Evolutionary conservation across 1,140 invertebrate genomes (phyloP).

Genomic region (Pristionchus pacificus): DNA sequence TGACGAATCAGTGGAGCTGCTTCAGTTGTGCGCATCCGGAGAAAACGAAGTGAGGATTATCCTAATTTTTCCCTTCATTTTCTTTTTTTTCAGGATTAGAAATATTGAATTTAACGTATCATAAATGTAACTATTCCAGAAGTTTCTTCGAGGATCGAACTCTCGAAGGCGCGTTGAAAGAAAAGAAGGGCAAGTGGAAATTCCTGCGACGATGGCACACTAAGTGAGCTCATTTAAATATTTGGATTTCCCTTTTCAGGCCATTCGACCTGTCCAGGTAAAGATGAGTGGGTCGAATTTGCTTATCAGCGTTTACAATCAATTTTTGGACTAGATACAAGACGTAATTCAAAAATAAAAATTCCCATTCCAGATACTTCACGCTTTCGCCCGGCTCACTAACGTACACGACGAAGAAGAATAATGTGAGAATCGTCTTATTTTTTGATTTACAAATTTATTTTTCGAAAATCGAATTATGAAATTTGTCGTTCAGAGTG

Average conservation of each 20-base stretch:
- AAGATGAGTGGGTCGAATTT: too few species aligned
- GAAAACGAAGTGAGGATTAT: slow-evolving; percentile 62
- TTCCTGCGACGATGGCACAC: slow-evolving; percentile 84
- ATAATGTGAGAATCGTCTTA: slow-evolving; percentile 69
- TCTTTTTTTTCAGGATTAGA: background rate
- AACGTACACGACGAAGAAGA: slow-evolving; percentile 65
- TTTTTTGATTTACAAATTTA: background rate
- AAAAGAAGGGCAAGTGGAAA: slow-evolving; percentile 87
- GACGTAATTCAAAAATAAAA: too few species aligned
- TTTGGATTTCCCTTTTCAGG: too few species aligned
- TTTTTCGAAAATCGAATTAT: slow-evolving; percentile 14
- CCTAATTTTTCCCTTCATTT: too few species aligned
- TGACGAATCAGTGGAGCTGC: slow-evolving; percentile 72
- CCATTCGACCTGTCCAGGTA: too few species aligned
- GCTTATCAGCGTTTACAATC: too few species aligned
- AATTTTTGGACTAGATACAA: too few species aligned
- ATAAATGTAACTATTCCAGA: slow-evolving; percentile 56
- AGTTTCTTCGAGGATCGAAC: slow-evolving; percentile 43
- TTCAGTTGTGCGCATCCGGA: slow-evolving; percentile 87
- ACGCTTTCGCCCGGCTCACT: slow-evolving; percentile 84
- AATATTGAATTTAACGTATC: background rate
- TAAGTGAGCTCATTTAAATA: too few species aligned
- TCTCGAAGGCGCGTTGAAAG: slow-evolving; percentile 82
- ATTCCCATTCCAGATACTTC: too few species aligned
- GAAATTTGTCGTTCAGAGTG: slow-evolving; percentile 24